Evolutionary conservation across 2,113 vertebrate species (phyloP).

Genomic region (Castor canadensis): DNA sequence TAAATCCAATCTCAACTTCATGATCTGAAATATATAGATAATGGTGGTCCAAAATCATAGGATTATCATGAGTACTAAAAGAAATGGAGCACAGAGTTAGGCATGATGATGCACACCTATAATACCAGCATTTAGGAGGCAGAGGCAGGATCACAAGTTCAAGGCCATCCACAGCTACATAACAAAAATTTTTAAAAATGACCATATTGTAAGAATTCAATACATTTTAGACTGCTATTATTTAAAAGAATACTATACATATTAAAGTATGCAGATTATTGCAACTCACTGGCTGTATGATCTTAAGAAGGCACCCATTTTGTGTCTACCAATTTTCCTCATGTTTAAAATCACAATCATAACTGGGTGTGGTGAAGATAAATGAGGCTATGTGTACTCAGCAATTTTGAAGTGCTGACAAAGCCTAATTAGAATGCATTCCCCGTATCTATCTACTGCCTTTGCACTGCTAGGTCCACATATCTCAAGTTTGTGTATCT

Average conservation of each 20-base stretch:
- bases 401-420: neutral
- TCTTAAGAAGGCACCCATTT: neutral
- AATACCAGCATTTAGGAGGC: neutral
- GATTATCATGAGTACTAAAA: neutral
- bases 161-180: neutral
- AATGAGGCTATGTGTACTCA: neutral
- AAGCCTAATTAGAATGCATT: neutral
- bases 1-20: neutral
- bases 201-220: neutral
- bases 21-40: neutral
- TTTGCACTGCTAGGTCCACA: neutral
- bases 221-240: neutral
- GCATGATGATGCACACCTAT: neutral
- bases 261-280: neutral
- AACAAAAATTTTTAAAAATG: no score
- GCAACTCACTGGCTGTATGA: neutral
- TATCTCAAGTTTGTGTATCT: neutral
- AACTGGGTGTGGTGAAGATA: neutral
- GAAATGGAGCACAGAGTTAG: neutral
- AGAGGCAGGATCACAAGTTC: neutral
- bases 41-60: neutral
- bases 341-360: conserved; percentile 33
- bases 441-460: neutral
- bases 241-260: neutral
- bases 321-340: neutral